These are phyloP conservation scores for Alcedo atthis DNA, from an alignment of 2,797 vertebrate genomes.

Conservation along the genomic window DNA sequence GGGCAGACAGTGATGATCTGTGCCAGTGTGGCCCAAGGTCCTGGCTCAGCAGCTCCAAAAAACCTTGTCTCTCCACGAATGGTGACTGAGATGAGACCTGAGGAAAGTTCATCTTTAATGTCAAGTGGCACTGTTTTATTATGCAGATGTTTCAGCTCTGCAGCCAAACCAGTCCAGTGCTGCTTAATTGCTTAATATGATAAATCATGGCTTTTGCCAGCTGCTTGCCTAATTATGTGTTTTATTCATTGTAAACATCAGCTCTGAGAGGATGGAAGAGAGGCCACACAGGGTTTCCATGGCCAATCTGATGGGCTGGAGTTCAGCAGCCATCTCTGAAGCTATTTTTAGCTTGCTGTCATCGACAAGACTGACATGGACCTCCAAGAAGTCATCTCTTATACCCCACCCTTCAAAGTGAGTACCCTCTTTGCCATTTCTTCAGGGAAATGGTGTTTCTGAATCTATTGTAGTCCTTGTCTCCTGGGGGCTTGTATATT, in stretches of 20 bases:
- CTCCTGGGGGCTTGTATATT: not conserved
- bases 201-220: conserved; percentile 40
- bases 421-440: not conserved
- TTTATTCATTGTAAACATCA: conserved; percentile 38
- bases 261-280: not conserved
- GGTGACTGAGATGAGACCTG: not conserved
- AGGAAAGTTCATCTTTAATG: conserved; percentile 1
- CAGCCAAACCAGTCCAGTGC: not conserved
- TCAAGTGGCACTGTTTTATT: conserved; percentile 22
- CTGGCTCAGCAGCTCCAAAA: fast-evolving
- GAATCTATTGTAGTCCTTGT: not conserved
- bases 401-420: not conserved
- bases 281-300: not conserved
- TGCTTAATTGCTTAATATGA: conserved; percentile 40
- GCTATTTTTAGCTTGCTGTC: conserved; percentile 10
- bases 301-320: conserved; percentile 41
- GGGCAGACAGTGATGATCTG: not conserved
- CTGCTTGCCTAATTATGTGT: conserved; percentile 45
- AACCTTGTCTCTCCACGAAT: not conserved
- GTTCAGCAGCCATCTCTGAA: conserved; percentile 12
- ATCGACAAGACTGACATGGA: not conserved
- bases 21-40: not conserved
- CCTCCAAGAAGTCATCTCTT: conserved; percentile 9
- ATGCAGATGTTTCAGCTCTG: conserved; percentile 12
- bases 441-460: not conserved